Evolutionary conservation across 2,113 vertebrate species (phyloP), one percentile per base, ranked within the genome.

Genomic region (Acrocephalus kingi): DNA sequence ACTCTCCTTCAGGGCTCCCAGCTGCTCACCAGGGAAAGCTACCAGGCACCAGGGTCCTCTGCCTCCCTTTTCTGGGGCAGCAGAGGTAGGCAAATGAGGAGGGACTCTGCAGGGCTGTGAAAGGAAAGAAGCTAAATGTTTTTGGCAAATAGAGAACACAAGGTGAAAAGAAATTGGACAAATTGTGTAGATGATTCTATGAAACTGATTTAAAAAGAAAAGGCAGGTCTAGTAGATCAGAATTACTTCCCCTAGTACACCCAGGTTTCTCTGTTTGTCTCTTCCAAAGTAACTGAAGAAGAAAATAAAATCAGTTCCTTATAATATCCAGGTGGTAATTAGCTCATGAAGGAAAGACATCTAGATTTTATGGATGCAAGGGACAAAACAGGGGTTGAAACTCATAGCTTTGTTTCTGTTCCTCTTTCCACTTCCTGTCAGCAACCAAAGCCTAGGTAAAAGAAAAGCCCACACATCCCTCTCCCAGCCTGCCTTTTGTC

Each of bases 41-140:
- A 64, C n/a, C 6, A 1, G 10, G 41, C 16, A 55, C 25, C 43
- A 84, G 8, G 7, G 6, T 52, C n/a, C 16, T 2, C 0, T 3
- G 1, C 2, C 7, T 56, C 43, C 51, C 3, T 0, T 59, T 63
- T 37, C 30, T 43, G 13, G n/a, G 11, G 33, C n/a, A 59, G 19
- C 23, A 54, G 31, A 71, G 8, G 35, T 23, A 90, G 23, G 15
- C 18, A 79, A 27, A 31, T 3, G 11, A 89, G 66, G n/a, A 41
- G 20, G 5, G 3, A 28, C 37, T 56, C 18, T 6, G 10, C 18
- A 22, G 7, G 0, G 23, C 28, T 62, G 54, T 17, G 13, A 37
- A 69, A 66, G 13, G 13, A 18, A 73, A 76, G n/a, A 82, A 73
- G 7, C 20, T 24, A 52, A 62, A 11, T 58, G 20, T 15, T 95